Evolutionary conservation across 1,140 invertebrate species (phyloP).

Genomic region (Rhopalosiphum padi): DNA sequence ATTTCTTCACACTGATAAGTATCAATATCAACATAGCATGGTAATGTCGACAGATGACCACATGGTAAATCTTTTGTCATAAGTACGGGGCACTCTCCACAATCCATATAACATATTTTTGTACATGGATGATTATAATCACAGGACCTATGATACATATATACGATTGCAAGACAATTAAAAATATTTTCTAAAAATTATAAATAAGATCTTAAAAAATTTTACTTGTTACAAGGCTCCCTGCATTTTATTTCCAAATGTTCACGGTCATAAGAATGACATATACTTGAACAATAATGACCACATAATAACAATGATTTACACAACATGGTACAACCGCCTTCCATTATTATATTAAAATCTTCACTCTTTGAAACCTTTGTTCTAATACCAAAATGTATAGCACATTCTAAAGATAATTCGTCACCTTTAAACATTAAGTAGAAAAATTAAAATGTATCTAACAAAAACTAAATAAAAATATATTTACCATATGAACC

Average conservation of each 20-base stretch:
- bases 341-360: constrained; percentile 61
- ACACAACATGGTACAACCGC: constrained; percentile 62
- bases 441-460: background rate
- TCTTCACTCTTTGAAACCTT: constrained; percentile 60
- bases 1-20: constrained; percentile 63
- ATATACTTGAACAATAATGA: constrained; percentile 67
- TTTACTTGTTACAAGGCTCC: constrained; percentile 63
- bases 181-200: background rate
- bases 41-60: constrained; percentile 64
- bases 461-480: background rate
- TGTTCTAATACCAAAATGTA: constrained; percentile 58
- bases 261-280: constrained; percentile 66
- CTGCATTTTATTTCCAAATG: constrained; percentile 65
- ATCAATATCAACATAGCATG: constrained; percentile 63
- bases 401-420: constrained; percentile 10
- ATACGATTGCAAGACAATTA: background rate
- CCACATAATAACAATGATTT: constrained; percentile 64
- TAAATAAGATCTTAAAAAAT: background rate
- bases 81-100: constrained; percentile 64
- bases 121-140: constrained; percentile 65
- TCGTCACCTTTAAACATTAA: constrained; percentile 7
- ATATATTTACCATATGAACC: constrained; percentile 63
- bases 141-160: constrained; percentile 62
- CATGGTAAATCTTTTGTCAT: constrained; percentile 65
- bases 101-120: constrained; percentile 65